Conservation (phyloP, 2,888 invertebrate species). For the Euplagia quadripunctaria region DNA sequence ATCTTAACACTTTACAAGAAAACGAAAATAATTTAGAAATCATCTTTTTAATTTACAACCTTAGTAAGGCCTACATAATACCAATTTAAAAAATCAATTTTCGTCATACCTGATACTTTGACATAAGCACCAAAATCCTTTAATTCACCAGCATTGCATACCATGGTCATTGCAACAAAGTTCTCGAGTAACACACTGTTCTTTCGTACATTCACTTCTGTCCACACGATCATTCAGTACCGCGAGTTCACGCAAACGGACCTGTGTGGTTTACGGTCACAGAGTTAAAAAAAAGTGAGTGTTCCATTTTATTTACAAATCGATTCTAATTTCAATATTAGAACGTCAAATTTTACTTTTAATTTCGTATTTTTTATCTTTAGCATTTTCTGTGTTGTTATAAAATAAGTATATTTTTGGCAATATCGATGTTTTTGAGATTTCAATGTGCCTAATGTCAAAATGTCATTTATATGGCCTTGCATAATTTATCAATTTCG, state of each 20-base stretch:
- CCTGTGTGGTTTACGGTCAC: conserved; percentile 50
- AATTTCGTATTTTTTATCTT: background rate
- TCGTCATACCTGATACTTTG: conserved; percentile 13
- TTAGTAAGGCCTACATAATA: conserved; percentile 24
- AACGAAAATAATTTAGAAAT: conserved; percentile 10
- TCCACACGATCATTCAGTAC: conserved; percentile 45
- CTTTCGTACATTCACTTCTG: conserved; percentile 37
- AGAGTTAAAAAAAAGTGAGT: conserved; percentile 55
- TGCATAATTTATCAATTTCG: conserved; percentile 16
- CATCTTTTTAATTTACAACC: background rate
- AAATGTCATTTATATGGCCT: conserved; percentile 15
- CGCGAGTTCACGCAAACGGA: conserved; percentile 47
- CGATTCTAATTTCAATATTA: conserved; percentile 10
- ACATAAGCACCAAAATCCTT: conserved; percentile 27
- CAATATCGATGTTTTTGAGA: background rate
- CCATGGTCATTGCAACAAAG: conserved; percentile 26
- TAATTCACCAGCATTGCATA: conserved; percentile 20
- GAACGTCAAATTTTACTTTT: background rate
- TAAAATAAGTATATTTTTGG: conserved; percentile 7
- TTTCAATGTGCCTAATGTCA: conserved; percentile 7
- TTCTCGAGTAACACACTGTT: conserved; percentile 38
- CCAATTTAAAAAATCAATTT: conserved; percentile 9
- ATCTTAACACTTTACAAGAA: background rate
- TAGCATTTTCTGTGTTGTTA: conserved; percentile 6
- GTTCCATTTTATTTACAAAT: conserved; percentile 30